These are phyloP conservation scores for Brachyalestes nurse DNA, from an alignment of 2,797 vertebrate genomes.

Conservation along the genomic window DNA sequence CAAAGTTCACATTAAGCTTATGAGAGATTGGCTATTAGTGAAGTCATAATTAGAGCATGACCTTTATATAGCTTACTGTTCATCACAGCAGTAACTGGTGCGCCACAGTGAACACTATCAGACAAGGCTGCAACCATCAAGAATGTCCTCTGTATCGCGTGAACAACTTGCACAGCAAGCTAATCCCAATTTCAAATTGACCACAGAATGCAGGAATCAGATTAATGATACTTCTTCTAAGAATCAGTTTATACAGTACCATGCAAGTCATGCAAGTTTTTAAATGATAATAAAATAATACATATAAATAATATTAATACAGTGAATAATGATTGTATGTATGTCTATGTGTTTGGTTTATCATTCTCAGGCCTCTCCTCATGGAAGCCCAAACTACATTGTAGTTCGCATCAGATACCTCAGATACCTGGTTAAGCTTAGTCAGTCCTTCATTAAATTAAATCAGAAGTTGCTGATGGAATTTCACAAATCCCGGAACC, in stretches of 20 bases:
- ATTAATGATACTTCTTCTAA: neutral
- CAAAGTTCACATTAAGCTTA: slow-evolving; percentile 15
- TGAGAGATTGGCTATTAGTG: slow-evolving; percentile 10
- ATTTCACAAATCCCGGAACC: too few relatives aligned
- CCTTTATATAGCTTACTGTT: slow-evolving; percentile 24
- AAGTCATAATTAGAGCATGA: slow-evolving; percentile 24
- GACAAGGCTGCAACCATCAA: neutral
- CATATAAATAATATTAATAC: too few relatives aligned
- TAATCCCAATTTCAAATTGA: neutral
- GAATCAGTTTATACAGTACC: neutral
- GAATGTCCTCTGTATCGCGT: neutral
- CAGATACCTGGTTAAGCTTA: too few relatives aligned
- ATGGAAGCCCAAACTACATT: too few relatives aligned
- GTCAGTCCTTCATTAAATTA: too few relatives aligned
- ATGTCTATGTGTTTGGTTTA: too few relatives aligned
- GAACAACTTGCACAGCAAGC: neutral
- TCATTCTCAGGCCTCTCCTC: too few relatives aligned
- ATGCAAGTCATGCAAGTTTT: too few relatives aligned
- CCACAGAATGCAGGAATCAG: neutral
- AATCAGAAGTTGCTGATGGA: too few relatives aligned
- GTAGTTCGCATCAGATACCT: too few relatives aligned
- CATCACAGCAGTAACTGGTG: slow-evolving; percentile 31
- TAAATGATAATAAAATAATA: too few relatives aligned
- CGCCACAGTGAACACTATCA: slow-evolving; percentile 3
- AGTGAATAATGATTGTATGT: too few relatives aligned